Base-by-base conservation (phyloP, 23 tunicate genomes). In the Ciona savignyi region DNA sequence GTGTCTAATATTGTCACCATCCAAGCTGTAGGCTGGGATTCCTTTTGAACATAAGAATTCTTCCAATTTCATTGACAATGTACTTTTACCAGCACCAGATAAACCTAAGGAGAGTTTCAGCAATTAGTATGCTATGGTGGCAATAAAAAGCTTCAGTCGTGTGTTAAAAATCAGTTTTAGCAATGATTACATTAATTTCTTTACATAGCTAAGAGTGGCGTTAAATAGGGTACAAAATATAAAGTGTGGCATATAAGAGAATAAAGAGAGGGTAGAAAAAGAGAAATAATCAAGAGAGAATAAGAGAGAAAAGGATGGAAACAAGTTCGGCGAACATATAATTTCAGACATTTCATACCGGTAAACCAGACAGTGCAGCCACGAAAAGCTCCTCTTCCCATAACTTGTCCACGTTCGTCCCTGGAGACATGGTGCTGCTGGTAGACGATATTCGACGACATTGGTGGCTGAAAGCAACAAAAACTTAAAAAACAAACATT, bases 341-440 rank as follows among this genome's bases (percentile, higher is more conserved):
- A 49, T 11, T 49, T 49, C 23, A 25, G 11, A 19, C 25, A 68
- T 15, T 0, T 27, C 78, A 3, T 49, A 86, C 93, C 97, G n/a
- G 99, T 94, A 67, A 94, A 94, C 99, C 99, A 94, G 2, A 94
- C 95, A 1, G 99, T 94, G 60, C 99, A 94, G n/a, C 99, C 99
- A 62, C 95, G 25, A 73, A 94, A 94, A 0, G 95, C 99, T 22
- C 95, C 99, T 64, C 80, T 88, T 9, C 97, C 97, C 97, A 91
- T 91, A 66, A 91, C 97, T 32, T 91, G 97, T 32, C 97, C 97
- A 65, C 97, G 83, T 65, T 91, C 81, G 68, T 80, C 97, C 6
- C 97, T 74, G 60, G 97, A 91, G 48, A 91, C 97, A 71, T 86
- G 86, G 67, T 80, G 85, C 61, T 91, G 91, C 68, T 91, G 97